phyloP scores from a whole-genome alignment of 2,797 vertebrate species.

The Malurus leucopterus region DNA sequence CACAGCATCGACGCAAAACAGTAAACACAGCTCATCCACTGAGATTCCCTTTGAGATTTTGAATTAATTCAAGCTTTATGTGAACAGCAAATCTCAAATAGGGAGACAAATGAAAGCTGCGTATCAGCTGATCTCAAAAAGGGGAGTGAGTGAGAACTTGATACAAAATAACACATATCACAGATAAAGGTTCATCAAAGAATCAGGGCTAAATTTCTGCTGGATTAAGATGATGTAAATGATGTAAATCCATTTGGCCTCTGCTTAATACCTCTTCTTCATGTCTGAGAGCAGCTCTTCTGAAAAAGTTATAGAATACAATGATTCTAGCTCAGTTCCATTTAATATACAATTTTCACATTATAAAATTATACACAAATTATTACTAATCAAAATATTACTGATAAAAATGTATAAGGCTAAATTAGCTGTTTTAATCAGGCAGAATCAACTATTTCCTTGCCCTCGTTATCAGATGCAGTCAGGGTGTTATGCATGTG shows the following conservation, averaged over 20 bases:
- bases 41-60: slow-evolving; percentile 42
- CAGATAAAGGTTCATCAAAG: slow-evolving; percentile 27
- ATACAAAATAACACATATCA: slow-evolving; percentile 9
- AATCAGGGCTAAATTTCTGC: slow-evolving; percentile 21
- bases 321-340: slow-evolving; percentile 25
- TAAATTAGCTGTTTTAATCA: slow-evolving; percentile 56
- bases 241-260: slow-evolving; percentile 33
- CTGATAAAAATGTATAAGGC: slow-evolving; percentile 29
- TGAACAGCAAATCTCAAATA: slow-evolving; percentile 20
- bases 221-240: slow-evolving; percentile 13
- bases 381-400: slow-evolving; percentile 47
- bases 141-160: background rate
- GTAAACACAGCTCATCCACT: background rate
- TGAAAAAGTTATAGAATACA: slow-evolving; percentile 50
- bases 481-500: background rate
- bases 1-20: background rate
- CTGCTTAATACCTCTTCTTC: slow-evolving; percentile 42
- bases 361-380: slow-evolving; percentile 6
- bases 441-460: slow-evolving; percentile 31
- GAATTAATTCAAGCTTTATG: background rate
- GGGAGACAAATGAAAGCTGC: background rate
- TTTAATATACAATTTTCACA: background rate
- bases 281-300: slow-evolving; percentile 40
- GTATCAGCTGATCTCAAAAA: background rate
- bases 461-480: slow-evolving; percentile 36